A percentile compares a stretch with the other conserved stretches of the same genome.
These are phyloP conservation scores for Caenorhabditis briggsae DNA, from an alignment of 1,140 invertebrate species.

Conservation along the genomic window DNA sequence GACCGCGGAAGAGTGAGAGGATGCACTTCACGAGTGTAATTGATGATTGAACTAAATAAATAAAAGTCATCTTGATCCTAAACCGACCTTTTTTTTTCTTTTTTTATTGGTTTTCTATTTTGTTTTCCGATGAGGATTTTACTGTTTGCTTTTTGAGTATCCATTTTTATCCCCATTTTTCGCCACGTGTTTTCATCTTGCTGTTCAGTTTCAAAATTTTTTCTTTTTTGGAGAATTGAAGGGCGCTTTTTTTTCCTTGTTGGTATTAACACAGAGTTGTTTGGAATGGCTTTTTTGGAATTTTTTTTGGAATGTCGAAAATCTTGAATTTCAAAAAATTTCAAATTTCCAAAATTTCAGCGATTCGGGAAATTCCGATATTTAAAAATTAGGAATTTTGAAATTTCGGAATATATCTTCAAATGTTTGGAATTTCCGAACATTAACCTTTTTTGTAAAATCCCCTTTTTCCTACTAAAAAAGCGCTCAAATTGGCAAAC, in stretches of 20 bases:
- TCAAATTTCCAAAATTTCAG: no score
- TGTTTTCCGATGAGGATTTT: neutral
- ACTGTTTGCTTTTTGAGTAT: neutral
- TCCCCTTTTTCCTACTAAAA: no score
- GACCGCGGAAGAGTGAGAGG: neutral
- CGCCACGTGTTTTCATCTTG: no score
- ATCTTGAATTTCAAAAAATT: neutral
- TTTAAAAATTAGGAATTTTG: no score
- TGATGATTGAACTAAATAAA: slow-evolving; percentile 33
- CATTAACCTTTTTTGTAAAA: no score
- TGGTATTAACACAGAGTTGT: no score
- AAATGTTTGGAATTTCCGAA: no score
- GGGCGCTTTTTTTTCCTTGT: no score
- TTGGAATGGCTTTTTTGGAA: no score
- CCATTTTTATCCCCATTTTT: neutral
- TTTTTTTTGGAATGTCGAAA: neutral
- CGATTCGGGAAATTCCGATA: no score
- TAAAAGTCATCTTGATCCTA: neutral
- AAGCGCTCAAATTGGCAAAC: no score
- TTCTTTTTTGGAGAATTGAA: neutral
- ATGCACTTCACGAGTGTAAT: neutral
- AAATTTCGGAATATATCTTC: no score
- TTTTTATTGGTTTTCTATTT: slow-evolving; percentile 14
- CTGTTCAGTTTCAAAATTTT: neutral
- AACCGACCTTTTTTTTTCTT: neutral